Conservation (phyloP, 2,888 invertebrate species). For the Hanleya hanleyi region DNA sequence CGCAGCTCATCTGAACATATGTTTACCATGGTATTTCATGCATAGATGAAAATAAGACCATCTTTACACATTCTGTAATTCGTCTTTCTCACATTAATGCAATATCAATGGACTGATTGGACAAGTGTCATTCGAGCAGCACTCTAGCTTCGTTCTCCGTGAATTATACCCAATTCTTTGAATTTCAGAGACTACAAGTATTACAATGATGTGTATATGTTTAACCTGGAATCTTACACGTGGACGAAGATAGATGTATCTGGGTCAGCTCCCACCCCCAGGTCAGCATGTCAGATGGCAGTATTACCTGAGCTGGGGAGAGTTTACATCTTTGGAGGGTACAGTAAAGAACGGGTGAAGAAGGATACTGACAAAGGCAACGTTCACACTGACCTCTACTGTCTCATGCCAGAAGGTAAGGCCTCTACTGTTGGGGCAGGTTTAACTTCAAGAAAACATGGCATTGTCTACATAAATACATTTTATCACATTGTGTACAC, state of each 20-base stretch:
- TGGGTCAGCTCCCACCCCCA: slow-evolving; percentile 80
- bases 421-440: neutral
- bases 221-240: slow-evolving; percentile 84
- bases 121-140: too few relatives aligned
- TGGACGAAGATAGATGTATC: slow-evolving; percentile 83
- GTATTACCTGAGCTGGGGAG: slow-evolving; percentile 76
- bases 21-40: too few relatives aligned
- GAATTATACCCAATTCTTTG: too few relatives aligned
- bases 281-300: slow-evolving; percentile 84
- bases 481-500: too few relatives aligned
- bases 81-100: too few relatives aligned
- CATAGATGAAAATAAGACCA: too few relatives aligned
- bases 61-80: too few relatives aligned
- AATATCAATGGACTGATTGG: too few relatives aligned
- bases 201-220: slow-evolving; percentile 88
- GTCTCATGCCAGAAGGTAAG: slow-evolving; percentile 62
- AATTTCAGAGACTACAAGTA: slow-evolving; percentile 84
- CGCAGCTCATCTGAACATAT: too few relatives aligned
- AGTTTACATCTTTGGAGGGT: slow-evolving; percentile 84
- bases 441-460: neutral
- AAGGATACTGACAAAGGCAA: slow-evolving; percentile 84
- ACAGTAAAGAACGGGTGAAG: slow-evolving; percentile 83
- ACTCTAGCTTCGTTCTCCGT: too few relatives aligned
- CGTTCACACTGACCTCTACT: slow-evolving; percentile 82
- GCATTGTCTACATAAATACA: neutral